Percentiles rank a stretch among this genome's conserved stretches.
phyloP scores from a whole-genome alignment of 2,797 vertebrate genomes.

The Acestrorhynchus altus region DNA sequence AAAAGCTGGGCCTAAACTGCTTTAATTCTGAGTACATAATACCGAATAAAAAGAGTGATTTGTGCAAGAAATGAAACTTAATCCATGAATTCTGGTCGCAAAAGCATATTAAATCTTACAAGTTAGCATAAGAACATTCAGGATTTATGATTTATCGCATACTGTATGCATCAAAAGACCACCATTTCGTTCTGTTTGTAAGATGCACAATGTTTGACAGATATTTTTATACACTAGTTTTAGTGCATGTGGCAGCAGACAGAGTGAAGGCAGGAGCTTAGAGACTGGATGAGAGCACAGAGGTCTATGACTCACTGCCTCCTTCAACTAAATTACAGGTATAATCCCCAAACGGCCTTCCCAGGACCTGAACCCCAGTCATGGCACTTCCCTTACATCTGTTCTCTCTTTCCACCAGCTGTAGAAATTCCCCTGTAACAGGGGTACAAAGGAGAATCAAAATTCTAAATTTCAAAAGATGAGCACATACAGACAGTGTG shows the following conservation, averaged over 20 bases:
- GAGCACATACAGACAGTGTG: conserved; percentile 12
- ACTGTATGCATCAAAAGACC: background rate
- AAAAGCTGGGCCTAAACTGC: conserved; percentile 40
- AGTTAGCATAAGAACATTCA: conserved; percentile 26
- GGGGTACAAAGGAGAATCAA: conserved; percentile 41
- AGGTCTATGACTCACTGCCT: conserved; percentile 29
- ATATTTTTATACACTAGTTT: conserved; percentile 19
- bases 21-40: conserved; percentile 11
- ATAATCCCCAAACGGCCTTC: conserved; percentile 46
- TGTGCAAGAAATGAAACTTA: background rate
- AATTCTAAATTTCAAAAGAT: conserved; percentile 29
- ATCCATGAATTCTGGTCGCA: background rate
- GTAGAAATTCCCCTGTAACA: conserved; percentile 39
- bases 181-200: conserved; percentile 13
- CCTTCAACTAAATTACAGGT: conserved; percentile 46
- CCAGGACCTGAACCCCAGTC: conserved; percentile 35
- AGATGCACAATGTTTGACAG: background rate
- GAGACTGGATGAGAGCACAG: conserved; percentile 12
- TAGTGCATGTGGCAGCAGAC: background rate
- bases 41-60: conserved; percentile 2
- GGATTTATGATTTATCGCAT: background rate
- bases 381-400: conserved; percentile 41
- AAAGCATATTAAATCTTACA: conserved; percentile 3
- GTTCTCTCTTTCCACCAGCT: conserved; percentile 45
- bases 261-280: conserved; percentile 25